A percentile compares a stretch with the other conserved stretches of the same genome.
Conservation (phyloP, 2,797 vertebrate species). For the Gambusia yucatana region DNA sequence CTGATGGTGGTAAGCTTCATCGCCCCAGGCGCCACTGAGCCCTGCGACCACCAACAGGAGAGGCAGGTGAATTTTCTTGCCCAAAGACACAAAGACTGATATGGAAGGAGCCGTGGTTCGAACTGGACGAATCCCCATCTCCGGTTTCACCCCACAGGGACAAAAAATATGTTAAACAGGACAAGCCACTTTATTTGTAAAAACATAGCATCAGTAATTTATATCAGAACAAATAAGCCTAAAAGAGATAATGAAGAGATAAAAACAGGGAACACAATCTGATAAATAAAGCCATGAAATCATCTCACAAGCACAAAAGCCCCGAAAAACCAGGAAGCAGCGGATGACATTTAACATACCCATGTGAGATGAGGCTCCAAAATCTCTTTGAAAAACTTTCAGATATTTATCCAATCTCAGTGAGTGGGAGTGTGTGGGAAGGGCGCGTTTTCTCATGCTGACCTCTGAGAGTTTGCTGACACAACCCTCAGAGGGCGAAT, state of each 20-base stretch:
- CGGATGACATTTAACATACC: constrained; percentile 27
- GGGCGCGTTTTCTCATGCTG: constrained; percentile 48
- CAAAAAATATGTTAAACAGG: background rate
- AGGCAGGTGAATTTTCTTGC: background rate
- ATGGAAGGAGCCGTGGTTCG: background rate
- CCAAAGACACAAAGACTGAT: background rate
- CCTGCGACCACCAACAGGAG: background rate
- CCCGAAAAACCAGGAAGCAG: background rate
- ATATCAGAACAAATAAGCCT: background rate
- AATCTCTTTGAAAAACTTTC: constrained; percentile 30
- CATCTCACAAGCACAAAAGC: background rate
- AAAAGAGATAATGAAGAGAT: background rate
- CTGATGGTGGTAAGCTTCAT: background rate
- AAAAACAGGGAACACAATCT: background rate
- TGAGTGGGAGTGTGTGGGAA: constrained; percentile 53
- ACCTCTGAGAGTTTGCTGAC: constrained; percentile 73
- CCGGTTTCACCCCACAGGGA: background rate
- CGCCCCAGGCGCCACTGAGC: background rate
- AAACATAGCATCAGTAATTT: background rate
- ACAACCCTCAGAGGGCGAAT: constrained; percentile 68
- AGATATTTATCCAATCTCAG: constrained; percentile 40
- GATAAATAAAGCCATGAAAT: constrained; percentile 5
- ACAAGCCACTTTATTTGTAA: background rate
- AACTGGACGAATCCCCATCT: background rate
- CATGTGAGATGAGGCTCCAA: constrained; percentile 12